Evolutionary conservation across 2,888 invertebrate species (phyloP), one percentile per base, ranked within the genome.

Genomic region (Rotaria macrura): DNA sequence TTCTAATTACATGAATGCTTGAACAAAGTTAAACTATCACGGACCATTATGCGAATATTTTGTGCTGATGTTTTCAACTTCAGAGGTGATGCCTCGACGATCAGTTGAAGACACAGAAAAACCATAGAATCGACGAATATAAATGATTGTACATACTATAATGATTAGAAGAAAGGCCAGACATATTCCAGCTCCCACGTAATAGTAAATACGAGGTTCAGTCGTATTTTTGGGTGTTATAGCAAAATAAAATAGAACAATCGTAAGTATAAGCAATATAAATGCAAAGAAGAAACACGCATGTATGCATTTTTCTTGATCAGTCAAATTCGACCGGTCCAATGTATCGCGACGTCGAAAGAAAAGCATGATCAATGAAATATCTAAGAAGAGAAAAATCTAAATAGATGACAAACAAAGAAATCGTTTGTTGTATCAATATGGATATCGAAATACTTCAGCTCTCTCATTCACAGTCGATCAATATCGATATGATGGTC

Each of bases 101-200:
- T n/a, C 25, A 34, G 43, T 14, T 79, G 79, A 14, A 14, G 79
- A 43, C 25, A 12, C 25, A 43, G 25, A 25, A 43, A 12, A 0
- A 34, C 34, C 65, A 65, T 43, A 79, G 14, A 79, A 79, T n/a
- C 79, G 79, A 25, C 79, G 79, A 79, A 79, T 79, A 79, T 79
- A 43, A 14, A 79, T 43, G 10, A 43, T 34, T n/a, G 79, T 43
- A 79, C 79, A 79, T 79, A 40, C 10, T n/a, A 17, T 14, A 1
- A 79, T 43, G 25, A 79, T 43, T 23, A 79, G 9, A 43, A 79
- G n/a, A n/a, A 79, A 43, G n/a, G 9, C 23, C 10, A 79, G 79
- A 79, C 79, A n/a, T 12, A 43, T 43, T 43, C 79, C 79, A n/a
- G 43, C 79, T 7, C 79, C 43, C 4, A 79, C 4, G 43, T 43